These are phyloP conservation scores for Diplolepis rosae DNA, from an alignment of 2,888 invertebrate species.

Conservation along the genomic window DNA sequence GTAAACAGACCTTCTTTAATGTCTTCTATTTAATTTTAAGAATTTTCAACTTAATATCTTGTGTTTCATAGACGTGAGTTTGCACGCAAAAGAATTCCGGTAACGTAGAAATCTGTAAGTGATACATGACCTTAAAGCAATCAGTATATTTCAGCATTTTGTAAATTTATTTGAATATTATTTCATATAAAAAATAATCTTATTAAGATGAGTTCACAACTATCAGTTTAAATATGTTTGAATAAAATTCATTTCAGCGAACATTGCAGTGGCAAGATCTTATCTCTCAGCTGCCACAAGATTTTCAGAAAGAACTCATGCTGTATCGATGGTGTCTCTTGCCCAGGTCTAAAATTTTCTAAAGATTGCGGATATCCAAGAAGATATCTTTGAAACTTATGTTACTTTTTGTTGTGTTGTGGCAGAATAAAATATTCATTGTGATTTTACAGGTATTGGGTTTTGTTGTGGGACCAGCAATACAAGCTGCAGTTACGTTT, in stretches of 20 bases:
- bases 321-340: slow-evolving; percentile 88
- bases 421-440: slow-evolving; percentile 21
- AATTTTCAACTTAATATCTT: too few relatives aligned
- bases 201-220: too few relatives aligned
- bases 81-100: too few relatives aligned
- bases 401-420: slow-evolving; percentile 10
- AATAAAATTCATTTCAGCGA: slow-evolving; percentile 77
- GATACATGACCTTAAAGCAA: too few relatives aligned
- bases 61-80: too few relatives aligned
- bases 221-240: too few relatives aligned
- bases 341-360: slow-evolving; percentile 77
- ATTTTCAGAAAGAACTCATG: slow-evolving; percentile 85
- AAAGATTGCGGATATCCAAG: slow-evolving; percentile 29
- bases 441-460: slow-evolving; percentile 79
- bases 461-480: slow-evolving; percentile 88
- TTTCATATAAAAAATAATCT: too few relatives aligned
- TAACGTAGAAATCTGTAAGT: too few relatives aligned
- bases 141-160: too few relatives aligned
- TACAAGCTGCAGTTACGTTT: slow-evolving; percentile 88
- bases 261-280: slow-evolving; percentile 88
- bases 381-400: neutral
- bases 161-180: too few relatives aligned
- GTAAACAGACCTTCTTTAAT: too few relatives aligned
- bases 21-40: too few relatives aligned
- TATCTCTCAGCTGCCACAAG: slow-evolving; percentile 91